A percentile compares a stretch with the other conserved stretches of the same genome.
These are phyloP conservation scores for Tipula helvola DNA, from an alignment of 2,888 invertebrate species.

Conservation along the genomic window DNA sequence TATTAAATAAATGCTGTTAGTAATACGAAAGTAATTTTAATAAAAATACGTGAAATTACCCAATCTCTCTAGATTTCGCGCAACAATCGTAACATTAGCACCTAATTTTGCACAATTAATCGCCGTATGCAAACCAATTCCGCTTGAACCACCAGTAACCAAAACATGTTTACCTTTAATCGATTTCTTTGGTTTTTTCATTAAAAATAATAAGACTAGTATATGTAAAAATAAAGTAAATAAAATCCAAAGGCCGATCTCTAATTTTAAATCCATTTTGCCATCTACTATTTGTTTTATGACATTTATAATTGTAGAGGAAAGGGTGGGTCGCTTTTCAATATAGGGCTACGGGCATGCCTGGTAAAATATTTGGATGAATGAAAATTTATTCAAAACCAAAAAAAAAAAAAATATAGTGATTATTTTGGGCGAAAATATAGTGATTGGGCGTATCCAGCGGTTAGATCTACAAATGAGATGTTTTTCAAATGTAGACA, in stretches of 20 bases:
- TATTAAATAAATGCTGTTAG: not conserved
- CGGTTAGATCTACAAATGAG: too few relatives aligned
- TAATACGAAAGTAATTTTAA: too few relatives aligned
- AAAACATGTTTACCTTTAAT: slow-evolving; percentile 48
- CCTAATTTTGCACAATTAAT: slow-evolving; percentile 64
- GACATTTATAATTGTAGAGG: not conserved
- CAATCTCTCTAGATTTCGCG: slow-evolving; percentile 62
- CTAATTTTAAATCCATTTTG: slow-evolving; percentile 16
- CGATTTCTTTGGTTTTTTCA: slow-evolving; percentile 20
- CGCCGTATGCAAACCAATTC: slow-evolving; percentile 82
- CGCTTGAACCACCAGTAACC: slow-evolving; percentile 90
- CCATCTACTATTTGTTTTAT: not conserved
- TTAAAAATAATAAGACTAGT: slow-evolving; percentile 26
- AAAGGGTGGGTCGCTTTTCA: not conserved
- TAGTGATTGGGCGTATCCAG: too few relatives aligned
- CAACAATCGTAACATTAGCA: slow-evolving; percentile 82
- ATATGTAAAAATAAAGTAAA: slow-evolving; percentile 25
- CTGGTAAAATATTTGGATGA: too few relatives aligned
- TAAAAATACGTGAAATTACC: slow-evolving; percentile 26
- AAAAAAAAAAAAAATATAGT: too few relatives aligned
- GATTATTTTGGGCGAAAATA: too few relatives aligned
- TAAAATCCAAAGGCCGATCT: slow-evolving; percentile 23
- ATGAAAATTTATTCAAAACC: too few relatives aligned
- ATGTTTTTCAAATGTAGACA: too few relatives aligned
- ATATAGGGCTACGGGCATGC: not conserved